Base-by-base conservation (phyloP, 1,140 invertebrate genomes). In the Aphelenchoides avenae region DNA sequence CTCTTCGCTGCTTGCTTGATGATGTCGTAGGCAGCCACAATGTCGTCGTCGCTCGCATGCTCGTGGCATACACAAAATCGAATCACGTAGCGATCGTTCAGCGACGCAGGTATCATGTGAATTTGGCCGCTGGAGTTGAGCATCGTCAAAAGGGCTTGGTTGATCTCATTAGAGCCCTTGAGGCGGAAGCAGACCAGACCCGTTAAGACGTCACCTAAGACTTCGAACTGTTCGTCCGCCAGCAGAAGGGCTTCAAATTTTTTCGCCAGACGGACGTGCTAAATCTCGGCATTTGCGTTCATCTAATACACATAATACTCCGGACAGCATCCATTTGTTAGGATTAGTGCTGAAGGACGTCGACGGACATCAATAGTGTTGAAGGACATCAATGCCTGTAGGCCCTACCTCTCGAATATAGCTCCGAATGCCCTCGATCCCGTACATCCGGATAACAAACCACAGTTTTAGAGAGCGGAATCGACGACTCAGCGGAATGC, bases 401-500 rank as follows among this genome's bases (percentile, higher is more conserved):
- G 22, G 41, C 46, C 53, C 61, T 68, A 82, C 82, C 67, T 87
- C 85, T 44, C 93, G 82, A 53, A 98, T 91, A 71, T 96, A 96
- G 37, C 85, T 83, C 77, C 92, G 89, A 15, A 98, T 79, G 3
- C 93, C 91, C 33, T 87, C 87, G 56, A 97, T 87, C 4, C 94
- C 94, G 75, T 91, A 95, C 53, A 84, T 87, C 57, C 94, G 82
- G 56, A 98, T 83, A 24, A 97, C 93, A 78, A 97, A 97, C 94
- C 93, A 98, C 5, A 98, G 79, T 77, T 98, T 98, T 33, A 98
- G 79, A 1, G 92, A 88, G 41, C 92, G 80, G 70, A 93, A 97
- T 60, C 93, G 82, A 41, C 93, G 83, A 73, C 90, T 94, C 26
- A 98, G 80, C 13, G 93, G 89, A 71, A 98, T 91, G 42, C 92